Evolutionary conservation across 2,113 vertebrate genomes (phyloP).

Genomic region (Donacobius atricapilla): DNA sequence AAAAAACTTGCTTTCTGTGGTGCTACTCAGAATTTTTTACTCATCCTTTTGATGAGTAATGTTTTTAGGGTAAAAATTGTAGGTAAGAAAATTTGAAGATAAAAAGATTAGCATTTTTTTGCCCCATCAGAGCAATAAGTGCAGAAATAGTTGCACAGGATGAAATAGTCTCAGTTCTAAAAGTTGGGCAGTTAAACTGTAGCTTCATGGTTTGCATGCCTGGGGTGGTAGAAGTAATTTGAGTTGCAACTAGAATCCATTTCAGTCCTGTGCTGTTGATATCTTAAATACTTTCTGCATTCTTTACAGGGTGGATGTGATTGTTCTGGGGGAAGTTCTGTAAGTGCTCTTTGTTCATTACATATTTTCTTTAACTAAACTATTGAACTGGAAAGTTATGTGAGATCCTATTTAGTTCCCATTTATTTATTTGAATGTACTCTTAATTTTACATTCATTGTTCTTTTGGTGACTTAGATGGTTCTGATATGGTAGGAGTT

Average conservation of each 20-base stretch:
- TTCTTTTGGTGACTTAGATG: not conserved
- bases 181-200: not conserved
- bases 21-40: not conserved
- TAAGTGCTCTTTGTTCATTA: constrained; percentile 5
- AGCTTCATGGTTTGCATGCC: not conserved
- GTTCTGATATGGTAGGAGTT: not conserved
- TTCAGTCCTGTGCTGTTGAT: not conserved
- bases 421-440: not conserved
- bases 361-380: not conserved
- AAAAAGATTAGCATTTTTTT: not conserved
- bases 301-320: constrained; percentile 45
- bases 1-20: not conserved
- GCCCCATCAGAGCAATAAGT: not conserved
- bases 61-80: not conserved
- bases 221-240: not conserved
- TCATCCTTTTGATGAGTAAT: not conserved
- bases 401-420: not conserved
- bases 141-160: not conserved
- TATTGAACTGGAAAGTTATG: not conserved
- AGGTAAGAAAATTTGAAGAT: not conserved
- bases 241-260: not conserved
- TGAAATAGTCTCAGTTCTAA: not conserved
- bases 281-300: not conserved
- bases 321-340: constrained; percentile 30
- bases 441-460: not conserved